These are phyloP conservation scores for Subanguina moxae DNA, from an alignment of 1,140 invertebrate species.

Conservation along the genomic window DNA sequence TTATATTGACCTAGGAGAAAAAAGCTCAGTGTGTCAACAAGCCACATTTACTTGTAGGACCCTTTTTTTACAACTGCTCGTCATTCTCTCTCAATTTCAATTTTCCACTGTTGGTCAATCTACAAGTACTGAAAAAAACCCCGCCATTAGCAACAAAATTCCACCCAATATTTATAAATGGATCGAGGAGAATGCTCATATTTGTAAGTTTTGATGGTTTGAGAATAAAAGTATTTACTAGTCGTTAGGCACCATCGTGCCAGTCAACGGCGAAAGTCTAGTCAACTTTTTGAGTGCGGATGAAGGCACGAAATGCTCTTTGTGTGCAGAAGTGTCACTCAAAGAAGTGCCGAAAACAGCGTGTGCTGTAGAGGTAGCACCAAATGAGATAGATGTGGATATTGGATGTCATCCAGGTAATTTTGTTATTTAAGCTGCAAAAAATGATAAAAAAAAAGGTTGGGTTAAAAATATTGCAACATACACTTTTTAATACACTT, in stretches of 20 bases:
- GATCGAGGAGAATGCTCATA: constrained; percentile 50
- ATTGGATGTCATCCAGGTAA: constrained; percentile 47
- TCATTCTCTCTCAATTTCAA: neutral
- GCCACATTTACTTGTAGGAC: too few species aligned
- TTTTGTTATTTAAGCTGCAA: constrained; percentile 12
- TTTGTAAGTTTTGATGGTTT: constrained; percentile 42
- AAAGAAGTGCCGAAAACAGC: constrained; percentile 39
- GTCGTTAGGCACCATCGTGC: constrained; percentile 39
- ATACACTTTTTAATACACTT: too few species aligned
- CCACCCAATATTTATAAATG: constrained; percentile 47
- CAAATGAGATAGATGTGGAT: constrained; percentile 38
- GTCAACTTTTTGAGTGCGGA: constrained; percentile 40
- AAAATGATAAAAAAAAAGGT: too few species aligned
- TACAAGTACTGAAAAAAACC: neutral
- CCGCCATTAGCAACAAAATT: constrained; percentile 12
- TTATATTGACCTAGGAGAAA: too few species aligned
- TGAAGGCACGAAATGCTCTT: constrained; percentile 42
- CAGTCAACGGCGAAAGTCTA: constrained; percentile 39
- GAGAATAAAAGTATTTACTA: constrained; percentile 6
- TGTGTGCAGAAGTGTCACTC: constrained; percentile 35
- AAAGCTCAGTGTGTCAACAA: too few species aligned
- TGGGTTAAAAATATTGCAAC: too few species aligned
- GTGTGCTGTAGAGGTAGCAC: constrained; percentile 38
- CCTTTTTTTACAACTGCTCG: neutral
- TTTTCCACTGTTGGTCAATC: neutral